Base-by-base conservation (phyloP, 2,888 invertebrate species). In the Malachius bipustulatus region DNA sequence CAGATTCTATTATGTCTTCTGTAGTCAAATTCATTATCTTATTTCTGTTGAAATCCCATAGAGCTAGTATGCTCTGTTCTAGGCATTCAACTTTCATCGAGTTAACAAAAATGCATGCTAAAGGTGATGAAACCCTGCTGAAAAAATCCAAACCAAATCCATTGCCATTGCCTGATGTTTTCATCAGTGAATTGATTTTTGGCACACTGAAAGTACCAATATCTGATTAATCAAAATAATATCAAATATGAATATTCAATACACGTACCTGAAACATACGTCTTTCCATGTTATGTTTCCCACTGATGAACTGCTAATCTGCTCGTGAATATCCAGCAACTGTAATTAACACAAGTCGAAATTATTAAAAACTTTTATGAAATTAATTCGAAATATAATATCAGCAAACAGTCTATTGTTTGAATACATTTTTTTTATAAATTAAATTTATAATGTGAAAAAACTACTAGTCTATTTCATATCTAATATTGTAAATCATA, bases 41-140 rank as follows among this genome's bases (percentile, higher is more conserved):
- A 16, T 62, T 59, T 37, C 60, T 56, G 51, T 78, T 64, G 52
- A 69, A 77, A 28, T 71, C 66, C 81, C 82, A 84, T 43, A 83
- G 59, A 54, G 82, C 82, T 43, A 81, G 58, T 41, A 82, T 65
- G 56, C 75, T 82, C 44, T 69, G 60, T 41, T 73, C 65, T 37
- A 73, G 68, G 54, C 83, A 84, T 26, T 68, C 69, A 32, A 60
- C 56, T 40, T 70, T 68, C 51, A 82, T 68, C 37, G 60, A 66
- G 45, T 77, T 67, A 28, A 80, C 57, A 43, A 82, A 64, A 39
- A 60, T 60, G 57, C 82, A 82, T 52, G 79, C 81, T 30, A 75
- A 55, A 30, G 70, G 59, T 46, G 69, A 66, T 6, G 74, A 59
- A 56, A 70, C 65, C 14, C 73, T 57, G 33, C 70, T 70, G 3